phyloP scores from a whole-genome alignment of 2,797 vertebrate genomes.

The Gephyroberyx darwinii region DNA sequence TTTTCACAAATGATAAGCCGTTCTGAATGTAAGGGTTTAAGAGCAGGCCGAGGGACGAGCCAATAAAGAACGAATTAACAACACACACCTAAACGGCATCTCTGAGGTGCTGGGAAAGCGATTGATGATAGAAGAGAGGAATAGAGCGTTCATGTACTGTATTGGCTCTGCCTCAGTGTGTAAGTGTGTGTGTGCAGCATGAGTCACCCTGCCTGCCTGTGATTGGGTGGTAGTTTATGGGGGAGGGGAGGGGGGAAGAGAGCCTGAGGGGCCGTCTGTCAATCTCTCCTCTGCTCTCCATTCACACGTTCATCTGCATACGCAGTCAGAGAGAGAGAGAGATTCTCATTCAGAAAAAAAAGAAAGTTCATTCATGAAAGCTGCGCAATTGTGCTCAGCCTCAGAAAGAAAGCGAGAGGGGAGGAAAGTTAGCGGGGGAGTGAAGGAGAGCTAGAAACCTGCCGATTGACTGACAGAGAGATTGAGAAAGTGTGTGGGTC shows the following conservation, averaged over 20 bases:
- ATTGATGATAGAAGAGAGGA: conserved; percentile 52
- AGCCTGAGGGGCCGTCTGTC: conserved; percentile 84
- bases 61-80: conserved; percentile 26
- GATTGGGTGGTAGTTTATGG: conserved; percentile 85
- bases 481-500: conserved; percentile 42
- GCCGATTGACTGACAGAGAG: conserved; percentile 28
- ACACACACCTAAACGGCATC: conserved; percentile 19
- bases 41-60: not conserved
- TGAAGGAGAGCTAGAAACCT: conserved; percentile 45
- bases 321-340: conserved; percentile 71
- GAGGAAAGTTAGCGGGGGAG: conserved; percentile 48
- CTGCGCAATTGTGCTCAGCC: conserved; percentile 69
- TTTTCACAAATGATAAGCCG: not conserved
- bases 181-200: conserved; percentile 74
- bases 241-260: conserved; percentile 66
- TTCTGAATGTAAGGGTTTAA: not conserved
- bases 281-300: conserved; percentile 88
- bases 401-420: conserved; percentile 36
- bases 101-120: conserved; percentile 25
- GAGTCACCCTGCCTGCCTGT: conserved; percentile 83
- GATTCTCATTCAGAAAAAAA: conserved; percentile 84
- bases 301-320: conserved; percentile 88
- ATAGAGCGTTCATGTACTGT: conserved; percentile 46
- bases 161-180: conserved; percentile 53
- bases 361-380: conserved; percentile 92